These are phyloP conservation scores for Lasioglossum leucozonium DNA, from an alignment of 2,888 invertebrate genomes.

Conservation along the genomic window DNA sequence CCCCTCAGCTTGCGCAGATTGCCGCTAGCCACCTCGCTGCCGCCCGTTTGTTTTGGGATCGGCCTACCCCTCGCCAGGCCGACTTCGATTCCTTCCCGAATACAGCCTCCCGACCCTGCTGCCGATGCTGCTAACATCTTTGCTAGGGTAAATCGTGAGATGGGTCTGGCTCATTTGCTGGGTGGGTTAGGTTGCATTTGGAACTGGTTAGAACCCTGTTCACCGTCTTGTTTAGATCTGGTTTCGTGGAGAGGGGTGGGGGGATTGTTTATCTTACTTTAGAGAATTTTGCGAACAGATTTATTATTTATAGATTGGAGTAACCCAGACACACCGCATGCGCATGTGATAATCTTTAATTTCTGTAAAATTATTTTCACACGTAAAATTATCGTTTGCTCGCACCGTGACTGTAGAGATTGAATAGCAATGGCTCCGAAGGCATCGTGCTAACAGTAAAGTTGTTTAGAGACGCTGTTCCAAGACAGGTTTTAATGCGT, in stretches of 20 bases:
- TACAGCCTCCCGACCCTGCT: background rate
- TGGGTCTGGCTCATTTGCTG: background rate
- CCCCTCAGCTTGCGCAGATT: background rate
- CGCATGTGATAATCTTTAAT: background rate
- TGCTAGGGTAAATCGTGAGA: background rate
- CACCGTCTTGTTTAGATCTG: background rate
- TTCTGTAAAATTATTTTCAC: background rate
- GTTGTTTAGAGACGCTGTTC: background rate
- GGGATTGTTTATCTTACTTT: background rate
- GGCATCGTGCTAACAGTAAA: background rate
- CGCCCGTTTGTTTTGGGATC: background rate
- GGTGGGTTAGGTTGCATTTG: background rate
- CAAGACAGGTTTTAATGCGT: background rate
- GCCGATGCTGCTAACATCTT: background rate
- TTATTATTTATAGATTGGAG: background rate
- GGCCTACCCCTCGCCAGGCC: background rate
- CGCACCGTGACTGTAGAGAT: background rate
- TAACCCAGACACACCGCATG: background rate
- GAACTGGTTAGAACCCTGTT: background rate
- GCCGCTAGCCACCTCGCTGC: background rate
- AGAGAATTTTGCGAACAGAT: background rate
- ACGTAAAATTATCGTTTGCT: background rate
- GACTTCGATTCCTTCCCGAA: background rate
- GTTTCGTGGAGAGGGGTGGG: background rate
- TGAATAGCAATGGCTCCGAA: background rate